A percentile compares a stretch with the other conserved stretches of the same genome.
phyloP scores from a whole-genome alignment of 2,888 invertebrate genomes.

The Hirtodrosophila cameraria region DNA sequence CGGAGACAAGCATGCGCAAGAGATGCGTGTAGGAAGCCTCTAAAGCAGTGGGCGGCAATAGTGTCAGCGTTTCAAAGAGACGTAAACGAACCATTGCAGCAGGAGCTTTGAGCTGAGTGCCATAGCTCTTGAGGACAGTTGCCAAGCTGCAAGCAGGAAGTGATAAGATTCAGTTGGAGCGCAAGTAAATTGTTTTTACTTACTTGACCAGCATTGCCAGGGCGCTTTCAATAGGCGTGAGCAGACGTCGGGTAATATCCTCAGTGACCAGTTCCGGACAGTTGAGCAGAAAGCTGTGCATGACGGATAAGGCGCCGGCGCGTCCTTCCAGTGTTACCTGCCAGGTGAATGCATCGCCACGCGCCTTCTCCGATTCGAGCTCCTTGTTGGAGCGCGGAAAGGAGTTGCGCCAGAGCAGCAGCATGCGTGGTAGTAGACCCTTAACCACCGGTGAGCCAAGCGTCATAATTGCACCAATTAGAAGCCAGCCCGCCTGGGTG shows the following conservation, averaged over 20 bases:
- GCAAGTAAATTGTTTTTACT: slow-evolving; percentile 75
- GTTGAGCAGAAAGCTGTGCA: slow-evolving; percentile 96
- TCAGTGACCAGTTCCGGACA: slow-evolving; percentile 96
- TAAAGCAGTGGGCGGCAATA: slow-evolving; percentile 91
- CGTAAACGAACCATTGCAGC: slow-evolving; percentile 96
- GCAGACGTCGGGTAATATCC: slow-evolving; percentile 94
- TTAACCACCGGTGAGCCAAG: slow-evolving; percentile 96
- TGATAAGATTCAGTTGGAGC: too few species aligned
- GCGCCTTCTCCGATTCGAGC: slow-evolving; percentile 97
- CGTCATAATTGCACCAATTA: slow-evolving; percentile 98
- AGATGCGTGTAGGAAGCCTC: slow-evolving; percentile 95
- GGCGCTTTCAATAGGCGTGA: slow-evolving; percentile 97
- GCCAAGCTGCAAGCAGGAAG: slow-evolving; percentile 87
- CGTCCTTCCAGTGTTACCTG: slow-evolving; percentile 98
- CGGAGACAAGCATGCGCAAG: slow-evolving; percentile 95
- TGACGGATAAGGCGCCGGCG: slow-evolving; percentile 97
- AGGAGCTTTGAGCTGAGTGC: slow-evolving; percentile 96
- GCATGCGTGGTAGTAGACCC: slow-evolving; percentile 95
- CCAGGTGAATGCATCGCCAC: slow-evolving; percentile 99
- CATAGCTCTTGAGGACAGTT: slow-evolving; percentile 93
- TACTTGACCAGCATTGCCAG: slow-evolving; percentile 97
- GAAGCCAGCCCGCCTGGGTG: slow-evolving; percentile 98
- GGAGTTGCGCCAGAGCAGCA: slow-evolving; percentile 98
- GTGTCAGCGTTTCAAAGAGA: slow-evolving; percentile 93
- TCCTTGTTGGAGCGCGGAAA: slow-evolving; percentile 98